These are phyloP conservation scores for Nephrotoma flavescens DNA, from an alignment of 2,888 invertebrate species.

Conservation along the genomic window DNA sequence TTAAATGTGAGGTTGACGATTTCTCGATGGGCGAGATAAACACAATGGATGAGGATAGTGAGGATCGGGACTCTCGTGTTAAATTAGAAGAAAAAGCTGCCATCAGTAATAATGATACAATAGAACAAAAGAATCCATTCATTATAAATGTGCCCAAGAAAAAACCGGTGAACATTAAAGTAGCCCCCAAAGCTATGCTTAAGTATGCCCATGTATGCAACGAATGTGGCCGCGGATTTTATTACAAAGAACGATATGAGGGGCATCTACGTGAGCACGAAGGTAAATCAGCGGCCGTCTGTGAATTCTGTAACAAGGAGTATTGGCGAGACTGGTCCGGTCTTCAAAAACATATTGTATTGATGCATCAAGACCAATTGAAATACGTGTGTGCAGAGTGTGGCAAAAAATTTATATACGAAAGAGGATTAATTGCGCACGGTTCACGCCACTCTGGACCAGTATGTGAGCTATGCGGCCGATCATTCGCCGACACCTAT, in stretches of 20 bases:
- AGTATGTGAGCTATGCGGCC: background rate
- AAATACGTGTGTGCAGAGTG: background rate
- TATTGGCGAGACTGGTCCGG: background rate
- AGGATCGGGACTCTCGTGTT: background rate
- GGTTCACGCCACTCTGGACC: background rate
- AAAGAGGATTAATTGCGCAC: background rate
- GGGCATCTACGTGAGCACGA: conserved; percentile 2
- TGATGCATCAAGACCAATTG: background rate
- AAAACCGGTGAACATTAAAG: background rate
- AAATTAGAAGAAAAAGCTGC: no score
- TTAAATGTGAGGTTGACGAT: background rate
- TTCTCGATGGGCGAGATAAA: background rate
- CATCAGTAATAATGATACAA: background rate
- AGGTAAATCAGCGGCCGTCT: background rate
- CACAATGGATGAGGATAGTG: background rate
- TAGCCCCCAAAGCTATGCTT: background rate
- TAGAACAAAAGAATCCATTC: background rate
- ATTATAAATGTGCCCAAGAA: background rate
- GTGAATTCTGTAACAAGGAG: background rate
- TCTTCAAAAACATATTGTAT: background rate
- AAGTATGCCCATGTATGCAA: background rate
- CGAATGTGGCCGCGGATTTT: background rate
- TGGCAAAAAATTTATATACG: background rate
- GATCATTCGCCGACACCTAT: background rate
- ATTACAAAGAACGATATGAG: background rate